Evolutionary conservation across 2,113 vertebrate genomes (phyloP), one percentile per base, ranked within the genome.

Genomic region (Odocoileus hemionus): DNA sequence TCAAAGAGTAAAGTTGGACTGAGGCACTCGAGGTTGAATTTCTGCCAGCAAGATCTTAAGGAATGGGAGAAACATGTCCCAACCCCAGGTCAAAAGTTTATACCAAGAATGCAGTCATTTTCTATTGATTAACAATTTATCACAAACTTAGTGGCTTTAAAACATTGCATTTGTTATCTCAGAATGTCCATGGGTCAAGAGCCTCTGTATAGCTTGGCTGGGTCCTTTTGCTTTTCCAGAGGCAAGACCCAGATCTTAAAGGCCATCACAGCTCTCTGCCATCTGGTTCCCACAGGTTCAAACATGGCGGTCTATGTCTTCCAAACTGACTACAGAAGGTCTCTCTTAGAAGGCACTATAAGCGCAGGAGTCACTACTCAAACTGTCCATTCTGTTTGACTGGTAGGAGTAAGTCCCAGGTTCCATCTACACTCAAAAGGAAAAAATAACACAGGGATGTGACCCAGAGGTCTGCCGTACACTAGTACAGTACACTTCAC

Each of bases 401-500:
- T 45, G 25, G n/a, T 52, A 25, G 21, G 86, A 60, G 5, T 12
- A 47, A 82, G 45, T 33, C 25, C 12, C 10, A 9, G 25, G 1
- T 82, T 89, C 79, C 45, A 39, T n/a, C 45, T 21, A 47, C 52
- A n/a, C 10, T 33, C 30, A 83, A 33, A 45, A 6, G 21, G 30
- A 54, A 16, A 36, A 30, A 28, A n/a, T 15, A n/a, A 33, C 25
- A 14, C 15, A 36, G 82, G 23, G 13, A 7, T 45, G 17, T 26
- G 64, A 78, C 23, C 84, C 61, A 39, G 23, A 25, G 25, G 36
- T 74, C 33, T 19, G 6, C 61, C 17, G 1, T 43, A 67, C 17
- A 25, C 26, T 43, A 64, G 45, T 30, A n/a, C 0, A 14, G 58
- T 50, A n/a, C 1, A 28, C 33, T 50, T n/a, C 3, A 0, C 5